These are phyloP conservation scores for Elaphurus davidianus DNA, from an alignment of 2,113 vertebrate genomes.

Conservation along the genomic window DNA sequence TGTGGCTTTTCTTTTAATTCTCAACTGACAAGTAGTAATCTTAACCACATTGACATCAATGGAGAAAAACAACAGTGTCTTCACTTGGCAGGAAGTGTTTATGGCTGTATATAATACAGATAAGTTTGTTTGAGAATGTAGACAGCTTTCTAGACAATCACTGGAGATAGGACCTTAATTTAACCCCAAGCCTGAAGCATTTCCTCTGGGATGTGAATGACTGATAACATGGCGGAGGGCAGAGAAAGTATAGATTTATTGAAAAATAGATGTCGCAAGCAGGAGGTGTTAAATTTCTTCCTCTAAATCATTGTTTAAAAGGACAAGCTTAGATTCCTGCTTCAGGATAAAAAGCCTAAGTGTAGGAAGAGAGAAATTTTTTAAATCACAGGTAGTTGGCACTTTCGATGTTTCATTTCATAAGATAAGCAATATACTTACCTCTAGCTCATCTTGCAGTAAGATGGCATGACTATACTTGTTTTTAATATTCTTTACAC, in stretches of 20 bases:
- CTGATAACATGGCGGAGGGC: slow-evolving; percentile 76
- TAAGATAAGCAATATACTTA: not conserved
- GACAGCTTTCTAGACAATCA: slow-evolving; percentile 77
- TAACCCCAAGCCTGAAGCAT: slow-evolving; percentile 78
- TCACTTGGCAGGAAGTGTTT: slow-evolving; percentile 52
- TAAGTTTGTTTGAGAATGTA: slow-evolving; percentile 75
- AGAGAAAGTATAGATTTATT: slow-evolving; percentile 80
- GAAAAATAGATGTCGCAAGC: slow-evolving; percentile 74
- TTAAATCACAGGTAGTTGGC: slow-evolving; percentile 17
- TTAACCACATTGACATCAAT: slow-evolving; percentile 34
- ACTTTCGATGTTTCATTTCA: slow-evolving; percentile 52
- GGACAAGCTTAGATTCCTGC: slow-evolving; percentile 67
- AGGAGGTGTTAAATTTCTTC: slow-evolving; percentile 68
- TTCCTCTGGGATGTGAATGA: slow-evolving; percentile 76
- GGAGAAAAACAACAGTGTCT: slow-evolving; percentile 50
- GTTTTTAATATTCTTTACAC: slow-evolving; percentile 54
- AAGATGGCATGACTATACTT: slow-evolving; percentile 21
- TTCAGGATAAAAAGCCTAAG: slow-evolving; percentile 32
- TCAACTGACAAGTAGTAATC: slow-evolving; percentile 54
- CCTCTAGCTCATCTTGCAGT: slow-evolving; percentile 14
- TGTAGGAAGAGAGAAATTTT: slow-evolving; percentile 33
- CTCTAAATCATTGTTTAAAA: slow-evolving; percentile 79
- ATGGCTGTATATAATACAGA: slow-evolving; percentile 68
- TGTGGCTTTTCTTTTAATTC: slow-evolving; percentile 61
- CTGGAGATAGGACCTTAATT: slow-evolving; percentile 81